Conservation (phyloP, 2,113 vertebrate genomes). For the Protobothrops flavoviridis region DNA sequence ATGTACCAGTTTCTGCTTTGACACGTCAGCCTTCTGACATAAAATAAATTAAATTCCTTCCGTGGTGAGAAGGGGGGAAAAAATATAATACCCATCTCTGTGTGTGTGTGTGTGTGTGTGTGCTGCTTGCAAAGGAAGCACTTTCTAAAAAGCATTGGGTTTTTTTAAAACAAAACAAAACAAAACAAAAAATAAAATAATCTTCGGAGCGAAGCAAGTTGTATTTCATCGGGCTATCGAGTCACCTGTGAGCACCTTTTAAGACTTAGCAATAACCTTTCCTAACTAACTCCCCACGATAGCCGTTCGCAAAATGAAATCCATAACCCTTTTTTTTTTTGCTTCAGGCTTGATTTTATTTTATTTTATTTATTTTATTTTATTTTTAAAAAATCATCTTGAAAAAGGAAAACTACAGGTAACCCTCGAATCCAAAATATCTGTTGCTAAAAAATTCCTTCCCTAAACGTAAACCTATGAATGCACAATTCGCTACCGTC, state of each 20-base stretch:
- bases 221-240: neutral
- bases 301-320: slow-evolving; percentile 14
- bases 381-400: neutral
- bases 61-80: neutral
- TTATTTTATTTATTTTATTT: too few species aligned
- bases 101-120: neutral
- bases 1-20: neutral
- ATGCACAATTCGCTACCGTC: neutral
- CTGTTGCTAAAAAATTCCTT: neutral
- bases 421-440: too few species aligned
- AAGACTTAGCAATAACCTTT: neutral
- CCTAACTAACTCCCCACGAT: neutral
- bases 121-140: slow-evolving; percentile 3
- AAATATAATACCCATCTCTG: neutral
- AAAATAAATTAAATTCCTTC: slow-evolving; percentile 39
- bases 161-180: neutral
- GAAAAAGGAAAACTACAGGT: neutral
- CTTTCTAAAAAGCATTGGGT: neutral
- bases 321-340: slow-evolving; percentile 14
- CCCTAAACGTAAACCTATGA: neutral
- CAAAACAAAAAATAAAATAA: neutral
- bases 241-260: neutral
- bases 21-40: slow-evolving; percentile 11
- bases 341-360: neutral
- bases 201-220: rapidly evolving